Percentiles rank a stretch among this genome's conserved stretches.
phyloP scores from a whole-genome alignment of 1,140 invertebrate genomes.

The Drosophila setifemur region DNA sequence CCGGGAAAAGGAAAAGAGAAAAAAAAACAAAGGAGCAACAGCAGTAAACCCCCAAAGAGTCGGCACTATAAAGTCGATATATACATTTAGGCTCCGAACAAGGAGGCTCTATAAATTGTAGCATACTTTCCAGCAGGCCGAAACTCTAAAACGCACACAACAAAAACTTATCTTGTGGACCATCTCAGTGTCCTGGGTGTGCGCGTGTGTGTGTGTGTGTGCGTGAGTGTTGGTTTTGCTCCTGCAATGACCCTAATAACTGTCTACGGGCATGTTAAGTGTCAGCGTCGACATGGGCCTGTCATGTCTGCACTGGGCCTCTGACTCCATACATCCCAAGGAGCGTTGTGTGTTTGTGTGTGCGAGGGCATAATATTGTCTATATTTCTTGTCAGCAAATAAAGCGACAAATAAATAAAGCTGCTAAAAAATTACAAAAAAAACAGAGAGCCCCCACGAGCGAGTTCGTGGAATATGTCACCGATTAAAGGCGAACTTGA shows the following conservation, averaged over 20 bases:
- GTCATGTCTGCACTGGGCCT: constrained; percentile 60
- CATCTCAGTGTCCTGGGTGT: constrained; percentile 6
- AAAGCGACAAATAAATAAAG: constrained; percentile 79
- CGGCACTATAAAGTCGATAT: constrained; percentile 71
- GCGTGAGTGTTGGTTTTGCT: constrained; percentile 15
- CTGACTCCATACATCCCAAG: constrained; percentile 9
- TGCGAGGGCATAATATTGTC: constrained; percentile 65
- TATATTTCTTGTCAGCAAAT: constrained; percentile 78
- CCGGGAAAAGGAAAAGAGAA: constrained; percentile 15
- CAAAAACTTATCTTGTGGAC: constrained; percentile 43
- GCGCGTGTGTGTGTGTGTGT: background rate
- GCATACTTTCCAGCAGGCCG: constrained; percentile 56
- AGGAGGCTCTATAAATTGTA: constrained; percentile 68
- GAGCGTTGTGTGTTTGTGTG: constrained; percentile 12
- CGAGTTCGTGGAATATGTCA: no score
- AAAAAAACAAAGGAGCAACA: constrained; percentile 17
- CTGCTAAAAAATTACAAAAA: constrained; percentile 62
- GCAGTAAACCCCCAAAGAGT: constrained; percentile 34
- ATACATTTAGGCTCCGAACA: constrained; percentile 67
- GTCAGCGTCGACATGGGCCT: constrained; percentile 75
- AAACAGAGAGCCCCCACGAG: constrained; percentile 30
- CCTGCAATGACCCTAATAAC: constrained; percentile 73
- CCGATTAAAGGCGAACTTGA: background rate
- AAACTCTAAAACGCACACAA: constrained; percentile 68
- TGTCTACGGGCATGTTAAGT: constrained; percentile 80